Base-by-base conservation (phyloP, 2,797 vertebrate genomes). In the Dendrocincla fuliginosa region DNA sequence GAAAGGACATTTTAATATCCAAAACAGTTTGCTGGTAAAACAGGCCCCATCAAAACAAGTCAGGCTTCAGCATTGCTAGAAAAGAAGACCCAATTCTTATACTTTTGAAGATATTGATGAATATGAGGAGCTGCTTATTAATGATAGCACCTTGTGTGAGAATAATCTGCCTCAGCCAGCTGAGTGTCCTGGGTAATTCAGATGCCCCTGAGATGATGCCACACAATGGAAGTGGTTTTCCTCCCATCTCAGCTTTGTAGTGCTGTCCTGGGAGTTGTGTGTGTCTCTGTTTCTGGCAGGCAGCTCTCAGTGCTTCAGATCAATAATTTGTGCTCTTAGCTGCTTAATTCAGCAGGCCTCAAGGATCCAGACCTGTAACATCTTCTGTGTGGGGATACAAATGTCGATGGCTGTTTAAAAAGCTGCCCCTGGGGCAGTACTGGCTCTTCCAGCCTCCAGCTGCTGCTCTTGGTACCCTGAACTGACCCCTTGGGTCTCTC, bases 161-260 rank as follows among this genome's bases (percentile, higher is more conserved):
- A 71, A 41, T 55, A 14, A 42, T 37, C 50, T 65, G 23, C 42
- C 17, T 73, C 46, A 49, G 78, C 63, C 82, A 87, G 32, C 32
- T 0, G 0, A 0, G 4, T 63, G 35, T 84, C 60, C 57, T 18
- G 6, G 50, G 27, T 5, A 1, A 12, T 88, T 33, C 60, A 50
- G 61, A 37, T 67, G 37, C 49, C 74, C 33, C 76, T 0, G 1
- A 64, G 49, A 4, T 61, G 53, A 63, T 94, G 30, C 46, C 55
- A 47, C 73, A 47, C 41, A 42, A 68, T 64, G 27, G 61, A 91
- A 81, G 23, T 1, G 2, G 49, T 86, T 84, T 84, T 9, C 11
- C 61, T 76, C 63, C 57, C 69, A 75, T 50, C 46, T 71, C 73
- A 81, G 76, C 69, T 84, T 69, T 80, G 47, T 55, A 23, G 41